Evolutionary conservation across 2,797 vertebrate species (phyloP), one percentile per base, ranked within the genome.

Genomic region (Centropyge bicolor): DNA sequence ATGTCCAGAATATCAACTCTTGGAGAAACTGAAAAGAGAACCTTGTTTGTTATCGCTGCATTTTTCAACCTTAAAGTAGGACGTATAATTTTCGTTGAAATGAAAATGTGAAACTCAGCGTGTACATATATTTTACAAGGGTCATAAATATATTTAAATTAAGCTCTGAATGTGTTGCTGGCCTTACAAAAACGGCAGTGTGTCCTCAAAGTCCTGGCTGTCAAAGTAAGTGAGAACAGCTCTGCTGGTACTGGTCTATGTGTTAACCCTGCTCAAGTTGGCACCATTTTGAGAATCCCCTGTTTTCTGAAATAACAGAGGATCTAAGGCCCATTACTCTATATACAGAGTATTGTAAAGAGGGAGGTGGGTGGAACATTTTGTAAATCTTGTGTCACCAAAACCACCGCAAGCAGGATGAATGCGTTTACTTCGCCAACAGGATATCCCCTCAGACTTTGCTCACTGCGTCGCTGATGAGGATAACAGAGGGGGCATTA

Each of bases 371-470:
- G 88, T 93, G 92, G 94, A 95, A 95, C 93, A 90, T 95, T 95
- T 95, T 92, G 93, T 94, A 95, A 95, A 94, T 94, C 93, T 94
- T 90, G 93, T 95, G 93, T 95, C 94, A 94, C 93, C 87, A 91
- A 94, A 94, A 94, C 92, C 84, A 46, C 94, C 67, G 84, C 85
- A 86, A 76, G 96, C 96, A 98, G 97, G 97, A 98, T 99, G 97
- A 99, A 98, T 98, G 96, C 94, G 93, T 95, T 96, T 93, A 95
- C 96, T 96, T 97, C 95, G 97, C 96, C 96, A 91, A 96, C 97
- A 98, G 97, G 97, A 99, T 97, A 97, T 98, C 97, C 97, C 97
- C 94, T 97, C 96, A 97, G 97, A 96, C 96, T 92, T 31, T 88
- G 95, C 93, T 97, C 96, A 92, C 96, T 95, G 95, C 93, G 95